Evolutionary conservation across 2,113 vertebrate species (phyloP).

Genomic region (Isurus oxyrinchus): DNA sequence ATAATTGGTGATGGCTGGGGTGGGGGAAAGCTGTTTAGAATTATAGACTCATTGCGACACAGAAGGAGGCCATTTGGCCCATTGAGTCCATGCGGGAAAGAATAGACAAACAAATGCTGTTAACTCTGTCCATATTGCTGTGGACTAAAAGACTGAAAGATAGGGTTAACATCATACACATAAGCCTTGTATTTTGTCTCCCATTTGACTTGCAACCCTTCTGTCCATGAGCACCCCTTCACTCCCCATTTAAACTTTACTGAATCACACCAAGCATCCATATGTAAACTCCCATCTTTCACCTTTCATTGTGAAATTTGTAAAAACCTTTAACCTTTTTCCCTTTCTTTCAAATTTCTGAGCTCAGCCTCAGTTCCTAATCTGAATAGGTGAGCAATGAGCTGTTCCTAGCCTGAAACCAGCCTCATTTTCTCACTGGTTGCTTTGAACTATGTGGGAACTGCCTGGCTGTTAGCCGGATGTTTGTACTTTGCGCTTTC

Average conservation of each 20-base stretch:
- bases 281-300: neutral
- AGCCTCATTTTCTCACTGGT: neutral
- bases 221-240: neutral
- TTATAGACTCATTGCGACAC: too few species aligned
- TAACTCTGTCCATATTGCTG: neutral
- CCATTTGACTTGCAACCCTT: neutral
- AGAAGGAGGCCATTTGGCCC: too few species aligned
- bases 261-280: neutral
- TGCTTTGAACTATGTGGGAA: neutral
- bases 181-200: neutral
- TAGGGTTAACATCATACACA: neutral
- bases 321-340: neutral
- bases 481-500: neutral
- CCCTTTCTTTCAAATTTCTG: neutral
- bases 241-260: neutral
- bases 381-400: neutral
- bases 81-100: too few species aligned
- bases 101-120: neutral
- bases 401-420: neutral
- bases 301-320: neutral
- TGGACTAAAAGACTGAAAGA: neutral
- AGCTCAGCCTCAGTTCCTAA: neutral
- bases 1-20: neutral
- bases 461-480: neutral
- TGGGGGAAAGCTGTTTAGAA: neutral